Percentiles rank a stretch among this genome's conserved stretches.
Evolutionary conservation across 2,888 invertebrate species (phyloP).

Genomic region (Ernsta delagoae): DNA sequence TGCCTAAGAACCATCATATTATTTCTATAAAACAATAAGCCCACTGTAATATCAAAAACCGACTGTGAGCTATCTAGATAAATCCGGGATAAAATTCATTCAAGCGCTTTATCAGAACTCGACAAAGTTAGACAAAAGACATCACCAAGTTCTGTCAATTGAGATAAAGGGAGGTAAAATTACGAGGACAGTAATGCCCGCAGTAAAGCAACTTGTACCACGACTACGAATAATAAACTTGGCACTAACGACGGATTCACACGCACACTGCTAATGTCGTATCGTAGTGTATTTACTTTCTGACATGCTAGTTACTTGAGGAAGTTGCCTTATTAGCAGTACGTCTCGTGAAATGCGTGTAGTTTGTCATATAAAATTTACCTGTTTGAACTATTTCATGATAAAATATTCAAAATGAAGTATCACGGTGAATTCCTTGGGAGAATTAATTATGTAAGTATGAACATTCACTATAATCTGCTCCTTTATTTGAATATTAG

Average conservation of each 20-base stretch:
- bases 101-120: conserved; percentile 62
- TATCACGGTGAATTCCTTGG: too few species aligned
- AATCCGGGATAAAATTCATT: conserved; percentile 48
- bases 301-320: too few species aligned
- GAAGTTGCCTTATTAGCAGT: too few species aligned
- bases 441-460: too few species aligned
- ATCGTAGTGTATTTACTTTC: conserved; percentile 2
- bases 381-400: too few species aligned
- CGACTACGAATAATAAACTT: conserved; percentile 55
- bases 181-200: conserved; percentile 70
- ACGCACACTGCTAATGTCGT: conserved; percentile 41
- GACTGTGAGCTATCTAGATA: conserved; percentile 5
- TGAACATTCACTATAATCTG: too few species aligned
- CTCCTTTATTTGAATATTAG: too few species aligned
- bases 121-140: conserved; percentile 62
- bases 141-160: conserved; percentile 73
- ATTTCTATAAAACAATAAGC: background rate
- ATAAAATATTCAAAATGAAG: too few species aligned
- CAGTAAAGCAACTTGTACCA: conserved; percentile 63
- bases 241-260: conserved; percentile 53
- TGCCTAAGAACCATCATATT: background rate
- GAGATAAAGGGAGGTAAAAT: conserved; percentile 79
- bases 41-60: background rate
- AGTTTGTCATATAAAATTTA: too few species aligned
- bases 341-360: too few species aligned